These are phyloP conservation scores for Dioctria rufipes DNA, from an alignment of 2,888 invertebrate genomes.

Conservation along the genomic window DNA sequence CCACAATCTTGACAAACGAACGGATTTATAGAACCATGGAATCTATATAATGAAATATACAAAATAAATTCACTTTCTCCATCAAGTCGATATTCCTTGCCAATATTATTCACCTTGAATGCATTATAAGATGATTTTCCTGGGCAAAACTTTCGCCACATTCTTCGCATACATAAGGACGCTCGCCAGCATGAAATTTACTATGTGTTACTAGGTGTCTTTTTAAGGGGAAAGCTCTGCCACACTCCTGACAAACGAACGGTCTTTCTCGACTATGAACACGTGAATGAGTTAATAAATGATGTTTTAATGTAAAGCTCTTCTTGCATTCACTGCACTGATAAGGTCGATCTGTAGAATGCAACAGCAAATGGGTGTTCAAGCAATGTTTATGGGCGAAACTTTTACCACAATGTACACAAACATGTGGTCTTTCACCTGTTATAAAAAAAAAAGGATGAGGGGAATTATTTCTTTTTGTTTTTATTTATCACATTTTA, in stretches of 20 bases:
- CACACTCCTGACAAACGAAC: constrained; percentile 87
- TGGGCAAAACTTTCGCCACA: constrained; percentile 95
- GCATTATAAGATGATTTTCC: constrained; percentile 81
- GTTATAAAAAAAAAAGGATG: constrained; percentile 24
- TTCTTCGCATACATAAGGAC: constrained; percentile 88
- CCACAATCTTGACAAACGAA: constrained; percentile 95
- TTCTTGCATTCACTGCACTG: constrained; percentile 89
- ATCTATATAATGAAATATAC: constrained; percentile 71
- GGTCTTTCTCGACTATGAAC: constrained; percentile 87
- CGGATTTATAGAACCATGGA: constrained; percentile 96
- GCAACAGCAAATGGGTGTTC: constrained; percentile 85
- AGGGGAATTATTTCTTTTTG: constrained; percentile 5
- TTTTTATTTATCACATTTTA: constrained; percentile 69
- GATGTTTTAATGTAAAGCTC: constrained; percentile 88
- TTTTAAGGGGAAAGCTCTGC: constrained; percentile 85
- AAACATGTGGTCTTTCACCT: constrained; percentile 85
- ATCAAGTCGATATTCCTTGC: not conserved
- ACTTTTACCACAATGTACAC: constrained; percentile 85
- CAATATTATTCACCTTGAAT: constrained; percentile 68
- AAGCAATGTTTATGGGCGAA: constrained; percentile 88
- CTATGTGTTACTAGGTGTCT: constrained; percentile 87
- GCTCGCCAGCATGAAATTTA: constrained; percentile 89
- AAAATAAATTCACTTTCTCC: constrained; percentile 9
- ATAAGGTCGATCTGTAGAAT: constrained; percentile 86
- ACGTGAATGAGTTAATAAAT: constrained; percentile 84